Conservation (phyloP, 92 coral and sea anemone species). For the Epizoanthus scotinus region DNA sequence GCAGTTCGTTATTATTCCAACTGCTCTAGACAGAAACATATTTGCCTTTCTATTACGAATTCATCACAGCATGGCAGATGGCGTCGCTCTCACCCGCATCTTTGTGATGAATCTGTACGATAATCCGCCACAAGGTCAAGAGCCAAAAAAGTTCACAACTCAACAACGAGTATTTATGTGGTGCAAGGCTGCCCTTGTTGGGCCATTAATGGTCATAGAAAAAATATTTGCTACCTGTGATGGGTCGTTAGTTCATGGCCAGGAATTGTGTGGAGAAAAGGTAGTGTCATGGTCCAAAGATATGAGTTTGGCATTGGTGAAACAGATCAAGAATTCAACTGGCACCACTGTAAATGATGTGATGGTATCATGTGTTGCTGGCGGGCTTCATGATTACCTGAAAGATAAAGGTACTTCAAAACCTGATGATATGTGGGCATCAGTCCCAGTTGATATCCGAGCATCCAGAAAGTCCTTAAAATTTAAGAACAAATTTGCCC, state of each 20-base stretch:
- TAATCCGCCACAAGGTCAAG: conserved; percentile 72
- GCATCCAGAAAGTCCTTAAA: conserved; percentile 73
- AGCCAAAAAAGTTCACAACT: conserved; percentile 83
- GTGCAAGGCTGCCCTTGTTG: conserved; percentile 87
- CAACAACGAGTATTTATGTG: conserved; percentile 92
- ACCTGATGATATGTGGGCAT: conserved; percentile 92
- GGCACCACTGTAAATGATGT: conserved; percentile 97
- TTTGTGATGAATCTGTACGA: conserved; percentile 90
- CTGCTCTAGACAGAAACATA: conserved; percentile 64
- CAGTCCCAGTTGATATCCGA: conserved; percentile 93
- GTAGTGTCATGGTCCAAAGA: conserved; percentile 88
- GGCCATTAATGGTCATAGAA: conserved; percentile 71
- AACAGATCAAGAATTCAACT: conserved; percentile 72
- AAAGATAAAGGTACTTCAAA: conserved; percentile 36
- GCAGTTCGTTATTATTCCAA: conserved; percentile 90
- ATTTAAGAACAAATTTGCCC: conserved; percentile 83
- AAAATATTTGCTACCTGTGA: conserved; percentile 74
- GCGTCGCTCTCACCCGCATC: conserved; percentile 84
- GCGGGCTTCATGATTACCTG: conserved; percentile 85
- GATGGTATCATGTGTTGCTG: conserved; percentile 92
- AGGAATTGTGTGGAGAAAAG: conserved; percentile 80
- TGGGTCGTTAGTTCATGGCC: conserved; percentile 81
- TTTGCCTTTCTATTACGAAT: conserved; percentile 82
- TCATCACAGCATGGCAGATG: conserved; percentile 96
- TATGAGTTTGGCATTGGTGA: conserved; percentile 79